phyloP scores from a whole-genome alignment of 2,113 vertebrate genomes.

The Miniopterus natalensis region DNA sequence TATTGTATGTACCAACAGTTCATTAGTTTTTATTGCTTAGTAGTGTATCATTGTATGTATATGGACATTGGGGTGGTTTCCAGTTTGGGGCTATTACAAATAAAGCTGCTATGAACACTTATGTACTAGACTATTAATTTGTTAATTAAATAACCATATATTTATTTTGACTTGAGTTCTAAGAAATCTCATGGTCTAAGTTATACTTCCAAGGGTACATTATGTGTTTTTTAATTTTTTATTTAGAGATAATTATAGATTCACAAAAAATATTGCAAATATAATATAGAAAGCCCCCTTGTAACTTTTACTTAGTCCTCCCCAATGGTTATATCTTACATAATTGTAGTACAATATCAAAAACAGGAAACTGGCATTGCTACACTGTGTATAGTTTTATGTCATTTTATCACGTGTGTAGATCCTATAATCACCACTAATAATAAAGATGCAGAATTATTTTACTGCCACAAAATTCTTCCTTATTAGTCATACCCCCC shows the following conservation, averaged over 20 bases:
- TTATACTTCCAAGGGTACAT: conserved; percentile 7
- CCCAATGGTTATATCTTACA: no score
- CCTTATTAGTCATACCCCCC: neutral
- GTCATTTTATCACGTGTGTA: neutral
- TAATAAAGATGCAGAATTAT: neutral
- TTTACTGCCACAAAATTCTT: neutral
- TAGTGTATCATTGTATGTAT: neutral
- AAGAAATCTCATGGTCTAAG: neutral
- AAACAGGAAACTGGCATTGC: conserved; percentile 12
- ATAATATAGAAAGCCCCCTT: no score
- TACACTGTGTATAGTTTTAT: neutral
- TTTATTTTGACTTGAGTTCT: conserved; percentile 5
- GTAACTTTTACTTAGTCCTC: no score
- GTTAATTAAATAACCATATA: neutral
- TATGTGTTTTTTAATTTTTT: neutral
- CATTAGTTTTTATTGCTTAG: neutral
- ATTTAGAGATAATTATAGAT: neutral
- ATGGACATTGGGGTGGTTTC: neutral
- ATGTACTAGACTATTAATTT: neutral
- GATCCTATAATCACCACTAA: neutral
- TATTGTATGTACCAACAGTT: neutral
- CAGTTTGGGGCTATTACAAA: neutral
- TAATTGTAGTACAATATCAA: neutral
- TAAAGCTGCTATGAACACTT: neutral
- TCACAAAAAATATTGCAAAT: neutral